phyloP scores from a whole-genome alignment of 2,888 invertebrate genomes.

The Hartigia nigra region DNA sequence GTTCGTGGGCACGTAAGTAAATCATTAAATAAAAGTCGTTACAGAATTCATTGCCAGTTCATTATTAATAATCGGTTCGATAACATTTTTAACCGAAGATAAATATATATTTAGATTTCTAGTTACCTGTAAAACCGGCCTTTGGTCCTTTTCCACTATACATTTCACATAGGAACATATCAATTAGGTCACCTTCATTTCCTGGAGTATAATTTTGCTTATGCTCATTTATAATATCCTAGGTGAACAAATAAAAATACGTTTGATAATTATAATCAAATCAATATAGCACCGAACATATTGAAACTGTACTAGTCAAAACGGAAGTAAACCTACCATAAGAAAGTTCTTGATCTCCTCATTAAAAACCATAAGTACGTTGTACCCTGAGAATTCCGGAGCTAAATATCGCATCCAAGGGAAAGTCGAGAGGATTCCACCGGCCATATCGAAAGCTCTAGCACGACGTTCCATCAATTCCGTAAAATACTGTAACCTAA shows the following conservation, averaged over 20 bases:
- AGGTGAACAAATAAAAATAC: constrained; percentile 13
- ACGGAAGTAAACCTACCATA: constrained; percentile 57
- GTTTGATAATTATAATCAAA: constrained; percentile 10
- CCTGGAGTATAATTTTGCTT: constrained; percentile 65
- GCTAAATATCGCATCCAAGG: constrained; percentile 75
- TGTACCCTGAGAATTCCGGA: constrained; percentile 73
- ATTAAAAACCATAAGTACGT: constrained; percentile 70
- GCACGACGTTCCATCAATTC: constrained; percentile 53
- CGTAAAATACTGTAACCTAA: constrained; percentile 50
- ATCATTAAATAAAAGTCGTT: not conserved
- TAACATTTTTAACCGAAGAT: not conserved
- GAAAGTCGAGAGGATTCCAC: constrained; percentile 71
- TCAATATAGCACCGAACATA: not conserved
- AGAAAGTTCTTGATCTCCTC: constrained; percentile 69
- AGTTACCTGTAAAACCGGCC: constrained; percentile 66
- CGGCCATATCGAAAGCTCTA: constrained; percentile 67
- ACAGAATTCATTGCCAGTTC: not conserved
- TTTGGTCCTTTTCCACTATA: constrained; percentile 52
- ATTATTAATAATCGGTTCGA: not conserved
- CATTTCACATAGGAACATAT: constrained; percentile 74
- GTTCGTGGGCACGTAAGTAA: not conserved
- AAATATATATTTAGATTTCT: not conserved
- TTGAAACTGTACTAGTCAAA: constrained; percentile 14
- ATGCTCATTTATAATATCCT: constrained; percentile 71
- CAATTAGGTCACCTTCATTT: constrained; percentile 71